These are phyloP conservation scores for Tragelaphus scriptus DNA, from an alignment of 2,113 vertebrate species.

Conservation along the genomic window DNA sequence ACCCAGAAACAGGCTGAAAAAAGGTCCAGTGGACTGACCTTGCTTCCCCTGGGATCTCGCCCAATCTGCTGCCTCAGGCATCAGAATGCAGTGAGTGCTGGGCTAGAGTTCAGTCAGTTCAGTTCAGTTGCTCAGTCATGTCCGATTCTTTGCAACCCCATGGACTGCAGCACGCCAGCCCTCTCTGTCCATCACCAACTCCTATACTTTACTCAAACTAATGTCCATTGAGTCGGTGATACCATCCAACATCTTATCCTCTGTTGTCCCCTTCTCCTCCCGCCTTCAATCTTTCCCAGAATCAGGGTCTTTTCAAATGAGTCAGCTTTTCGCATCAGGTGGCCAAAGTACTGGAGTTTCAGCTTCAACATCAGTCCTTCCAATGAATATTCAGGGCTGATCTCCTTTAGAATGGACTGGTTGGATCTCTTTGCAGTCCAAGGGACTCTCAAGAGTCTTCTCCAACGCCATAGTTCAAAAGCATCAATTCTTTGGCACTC, in stretches of 20 bases:
- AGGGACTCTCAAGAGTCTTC: background rate
- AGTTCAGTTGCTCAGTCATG: background rate
- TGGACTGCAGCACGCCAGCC: background rate
- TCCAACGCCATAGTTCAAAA: background rate
- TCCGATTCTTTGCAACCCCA: rapidly evolving
- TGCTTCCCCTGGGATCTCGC: background rate
- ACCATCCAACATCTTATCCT: background rate
- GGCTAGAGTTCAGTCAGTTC: background rate
- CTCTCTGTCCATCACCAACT: background rate
- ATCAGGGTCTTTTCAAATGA: background rate
- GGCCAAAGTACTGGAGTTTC: background rate
- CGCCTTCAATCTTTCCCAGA: rapidly evolving
- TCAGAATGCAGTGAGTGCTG: background rate
- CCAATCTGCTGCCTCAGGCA: background rate
- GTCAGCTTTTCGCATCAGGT: background rate
- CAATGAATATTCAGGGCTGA: background rate
- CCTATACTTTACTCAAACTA: background rate
- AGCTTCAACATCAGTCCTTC: background rate
- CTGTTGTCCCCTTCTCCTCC: background rate
- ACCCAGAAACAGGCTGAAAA: background rate
- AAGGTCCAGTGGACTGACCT: background rate
- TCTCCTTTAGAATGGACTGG: background rate
- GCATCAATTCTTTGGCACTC: rapidly evolving
- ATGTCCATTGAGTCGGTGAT: background rate
- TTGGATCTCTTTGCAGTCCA: background rate